Conservation (phyloP, 2,113 vertebrate genomes). For the Drymodes brunneopygia region DNA sequence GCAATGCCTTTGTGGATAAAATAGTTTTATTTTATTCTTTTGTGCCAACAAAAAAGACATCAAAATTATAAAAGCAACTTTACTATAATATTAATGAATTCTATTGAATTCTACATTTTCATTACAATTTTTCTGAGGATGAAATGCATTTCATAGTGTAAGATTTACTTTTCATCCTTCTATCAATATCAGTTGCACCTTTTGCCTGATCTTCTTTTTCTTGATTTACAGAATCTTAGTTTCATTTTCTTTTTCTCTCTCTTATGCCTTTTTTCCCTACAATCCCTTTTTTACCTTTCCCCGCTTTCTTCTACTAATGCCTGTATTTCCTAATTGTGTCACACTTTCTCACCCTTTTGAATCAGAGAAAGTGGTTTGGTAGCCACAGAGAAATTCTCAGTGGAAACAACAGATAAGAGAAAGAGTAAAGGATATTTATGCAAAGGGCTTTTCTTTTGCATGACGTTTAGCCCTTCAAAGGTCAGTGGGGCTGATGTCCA, state of each 20-base stretch:
- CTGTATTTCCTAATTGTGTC: neutral
- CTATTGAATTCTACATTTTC: constrained; percentile 18
- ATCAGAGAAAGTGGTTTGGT: neutral
- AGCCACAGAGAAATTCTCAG: neutral
- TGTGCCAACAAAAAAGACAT: constrained; percentile 54
- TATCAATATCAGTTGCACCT: neutral
- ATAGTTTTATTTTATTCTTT: constrained; percentile 39
- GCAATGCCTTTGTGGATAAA: constrained; percentile 23
- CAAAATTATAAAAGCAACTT: constrained; percentile 36
- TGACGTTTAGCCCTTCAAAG: neutral
- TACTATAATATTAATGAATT: constrained; percentile 49
- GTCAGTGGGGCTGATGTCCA: neutral
- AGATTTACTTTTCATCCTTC: neutral
- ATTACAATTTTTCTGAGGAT: constrained; percentile 7
- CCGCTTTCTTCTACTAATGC: neutral
- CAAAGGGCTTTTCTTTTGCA: neutral
- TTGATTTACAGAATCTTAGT: neutral
- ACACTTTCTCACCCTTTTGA: neutral
- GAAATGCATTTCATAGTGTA: neutral
- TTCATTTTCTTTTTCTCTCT: neutral
- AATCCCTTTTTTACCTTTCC: neutral
- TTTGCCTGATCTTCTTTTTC: neutral
- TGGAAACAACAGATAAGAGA: neutral
- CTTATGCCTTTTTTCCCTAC: neutral
- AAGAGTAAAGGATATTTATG: neutral